Conservation (phyloP, 2,113 vertebrate genomes). For the Apodemus sylvaticus region DNA sequence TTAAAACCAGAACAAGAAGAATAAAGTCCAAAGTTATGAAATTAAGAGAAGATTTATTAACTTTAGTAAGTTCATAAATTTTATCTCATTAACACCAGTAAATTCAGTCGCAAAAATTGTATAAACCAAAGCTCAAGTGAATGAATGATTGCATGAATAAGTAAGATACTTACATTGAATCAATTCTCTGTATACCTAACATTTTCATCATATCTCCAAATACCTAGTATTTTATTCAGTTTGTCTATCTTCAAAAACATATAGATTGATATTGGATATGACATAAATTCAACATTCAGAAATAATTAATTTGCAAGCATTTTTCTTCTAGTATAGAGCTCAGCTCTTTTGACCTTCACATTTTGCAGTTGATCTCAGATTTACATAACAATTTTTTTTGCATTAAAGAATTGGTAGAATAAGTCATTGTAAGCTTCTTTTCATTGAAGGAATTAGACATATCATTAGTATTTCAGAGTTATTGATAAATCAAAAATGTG, state of each 20-base stretch:
- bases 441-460: neutral
- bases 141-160: neutral
- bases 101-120: neutral
- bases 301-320: neutral
- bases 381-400: neutral
- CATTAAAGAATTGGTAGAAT: neutral
- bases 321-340: neutral
- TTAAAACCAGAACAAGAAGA: neutral
- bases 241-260: neutral
- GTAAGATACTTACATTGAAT: neutral
- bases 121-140: neutral
- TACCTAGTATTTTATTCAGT: neutral
- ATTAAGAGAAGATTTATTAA: conserved; percentile 10
- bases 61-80: neutral
- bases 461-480: conserved; percentile 2
- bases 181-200: neutral
- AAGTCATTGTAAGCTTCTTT: neutral
- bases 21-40: neutral
- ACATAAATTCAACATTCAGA: neutral
- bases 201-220: neutral
- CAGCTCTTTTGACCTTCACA: neutral
- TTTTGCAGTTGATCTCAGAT: neutral
- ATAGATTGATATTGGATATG: neutral
- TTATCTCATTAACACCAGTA: neutral
- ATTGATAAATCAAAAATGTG: neutral